Percentiles rank a stretch among this genome's conserved stretches.
Conservation (phyloP, 2,113 vertebrate species). For the Gymnocephalus cernua region DNA sequence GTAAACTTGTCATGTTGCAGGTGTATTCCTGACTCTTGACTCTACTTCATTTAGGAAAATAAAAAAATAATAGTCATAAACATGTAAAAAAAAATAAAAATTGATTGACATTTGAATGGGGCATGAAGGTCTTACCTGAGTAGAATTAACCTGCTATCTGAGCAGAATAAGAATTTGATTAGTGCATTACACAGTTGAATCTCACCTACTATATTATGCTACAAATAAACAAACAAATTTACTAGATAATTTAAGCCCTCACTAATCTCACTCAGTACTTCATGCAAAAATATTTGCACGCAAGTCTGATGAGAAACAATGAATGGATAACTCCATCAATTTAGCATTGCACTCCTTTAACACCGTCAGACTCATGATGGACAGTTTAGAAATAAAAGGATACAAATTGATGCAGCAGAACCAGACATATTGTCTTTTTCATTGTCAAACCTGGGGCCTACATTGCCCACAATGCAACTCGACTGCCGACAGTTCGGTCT, state of each 20-base stretch:
- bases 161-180: constrained; percentile 46
- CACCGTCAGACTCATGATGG: not conserved
- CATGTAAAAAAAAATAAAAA: not conserved
- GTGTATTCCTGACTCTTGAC: not conserved
- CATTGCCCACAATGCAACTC: not conserved
- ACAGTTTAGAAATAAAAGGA: not conserved
- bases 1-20: not conserved
- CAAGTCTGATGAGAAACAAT: not conserved
- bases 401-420: not conserved
- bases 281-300: not conserved
- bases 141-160: constrained; percentile 34
- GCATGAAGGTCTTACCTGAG: constrained; percentile 69
- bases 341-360: not conserved
- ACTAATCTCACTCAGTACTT: not conserved
- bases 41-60: not conserved
- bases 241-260: not conserved
- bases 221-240: not conserved
- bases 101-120: constrained; percentile 12
- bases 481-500: not conserved
- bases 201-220: not conserved
- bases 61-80: not conserved
- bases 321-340: not conserved
- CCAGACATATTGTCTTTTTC: not conserved
- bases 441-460: not conserved
- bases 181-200: constrained; percentile 28